Conservation (phyloP, 1,140 invertebrate genomes). For the Capitella teleta region DNA sequence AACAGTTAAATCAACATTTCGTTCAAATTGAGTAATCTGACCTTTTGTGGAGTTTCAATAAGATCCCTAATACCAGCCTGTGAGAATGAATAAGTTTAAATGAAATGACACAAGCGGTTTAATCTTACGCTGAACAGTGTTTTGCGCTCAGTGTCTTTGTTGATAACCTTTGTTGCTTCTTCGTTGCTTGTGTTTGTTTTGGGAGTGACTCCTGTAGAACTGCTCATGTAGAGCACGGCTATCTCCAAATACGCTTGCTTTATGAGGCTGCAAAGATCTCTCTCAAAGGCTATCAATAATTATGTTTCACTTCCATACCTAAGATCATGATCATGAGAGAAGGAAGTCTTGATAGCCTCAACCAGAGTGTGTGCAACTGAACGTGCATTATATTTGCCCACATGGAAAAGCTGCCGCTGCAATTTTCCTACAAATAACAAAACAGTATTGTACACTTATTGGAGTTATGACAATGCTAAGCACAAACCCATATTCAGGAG, state of each 20-base stretch:
- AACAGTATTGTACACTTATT: slow-evolving; percentile 1
- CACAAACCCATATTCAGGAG: slow-evolving; percentile 30
- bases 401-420: slow-evolving; percentile 30
- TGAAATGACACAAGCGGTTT: no score
- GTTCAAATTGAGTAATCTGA: no score
- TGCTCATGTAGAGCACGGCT: slow-evolving; percentile 31
- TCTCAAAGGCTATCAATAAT: neutral
- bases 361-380: slow-evolving; percentile 28
- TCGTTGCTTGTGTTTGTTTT: no score
- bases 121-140: no score
- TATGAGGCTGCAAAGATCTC: slow-evolving; percentile 24
- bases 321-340: slow-evolving; percentile 30
- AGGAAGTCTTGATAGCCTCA: slow-evolving; percentile 29
- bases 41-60: no score
- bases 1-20: no score
- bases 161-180: no score
- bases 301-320: slow-evolving; percentile 22
- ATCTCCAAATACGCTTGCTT: slow-evolving; percentile 37
- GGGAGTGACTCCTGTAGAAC: slow-evolving; percentile 16
- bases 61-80: no score
- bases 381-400: slow-evolving; percentile 22
- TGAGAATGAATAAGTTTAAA: no score
- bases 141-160: no score
- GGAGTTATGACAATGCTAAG: neutral
- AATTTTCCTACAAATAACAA: slow-evolving; percentile 26